These are phyloP conservation scores for Psittacula derbiana DNA, from an alignment of 2,797 vertebrate species.

Conservation along the genomic window DNA sequence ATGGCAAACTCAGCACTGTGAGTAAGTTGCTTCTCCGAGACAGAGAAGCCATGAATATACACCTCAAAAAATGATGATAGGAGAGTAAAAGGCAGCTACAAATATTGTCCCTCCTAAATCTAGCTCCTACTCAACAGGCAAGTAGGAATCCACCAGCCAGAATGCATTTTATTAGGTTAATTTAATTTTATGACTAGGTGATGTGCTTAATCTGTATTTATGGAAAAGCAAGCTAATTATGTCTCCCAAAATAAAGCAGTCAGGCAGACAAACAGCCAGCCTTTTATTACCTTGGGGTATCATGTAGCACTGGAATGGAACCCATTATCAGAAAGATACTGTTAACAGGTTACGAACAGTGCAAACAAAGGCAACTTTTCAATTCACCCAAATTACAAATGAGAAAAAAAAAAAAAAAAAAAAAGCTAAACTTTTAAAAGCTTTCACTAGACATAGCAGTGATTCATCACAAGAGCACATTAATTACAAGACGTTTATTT, in stretches of 20 bases:
- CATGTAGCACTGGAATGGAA: conserved; percentile 74
- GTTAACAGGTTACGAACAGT: conserved; percentile 54
- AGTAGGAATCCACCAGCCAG: background rate
- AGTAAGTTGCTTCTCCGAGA: background rate
- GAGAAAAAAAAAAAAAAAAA: background rate
- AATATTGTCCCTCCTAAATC: background rate
- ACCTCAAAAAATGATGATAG: background rate
- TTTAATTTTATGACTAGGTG: background rate
- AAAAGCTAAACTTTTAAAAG: background rate
- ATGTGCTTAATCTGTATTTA: background rate
- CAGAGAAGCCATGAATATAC: background rate
- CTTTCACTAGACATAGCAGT: background rate
- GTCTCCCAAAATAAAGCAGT: conserved; percentile 27
- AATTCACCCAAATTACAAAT: background rate
- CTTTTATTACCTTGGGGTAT: conserved; percentile 34
- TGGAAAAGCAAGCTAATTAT: background rate
- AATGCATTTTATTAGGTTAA: background rate
- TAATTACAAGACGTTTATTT: background rate
- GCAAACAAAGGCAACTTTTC: background rate
- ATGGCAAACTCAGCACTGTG: background rate
- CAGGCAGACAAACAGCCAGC: background rate
- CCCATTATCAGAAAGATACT: conserved; percentile 43
- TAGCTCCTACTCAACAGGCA: background rate
- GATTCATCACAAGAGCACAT: background rate
- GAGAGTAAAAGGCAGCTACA: background rate